Conservation (phyloP, 2,888 invertebrate species). For the Panzeria rudis region DNA sequence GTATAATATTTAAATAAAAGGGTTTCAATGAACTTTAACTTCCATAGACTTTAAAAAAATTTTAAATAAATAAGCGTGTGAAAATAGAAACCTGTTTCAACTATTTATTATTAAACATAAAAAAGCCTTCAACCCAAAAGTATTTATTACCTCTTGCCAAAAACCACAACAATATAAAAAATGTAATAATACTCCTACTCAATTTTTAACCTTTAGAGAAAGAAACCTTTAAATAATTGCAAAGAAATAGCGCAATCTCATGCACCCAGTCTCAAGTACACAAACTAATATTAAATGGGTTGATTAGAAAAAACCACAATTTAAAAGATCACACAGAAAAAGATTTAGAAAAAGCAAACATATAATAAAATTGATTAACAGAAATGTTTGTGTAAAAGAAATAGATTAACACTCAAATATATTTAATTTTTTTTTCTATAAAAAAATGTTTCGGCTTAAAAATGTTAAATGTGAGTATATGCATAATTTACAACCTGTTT, state of each 20-base stretch:
- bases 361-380: slow-evolving; percentile 8
- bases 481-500: neutral
- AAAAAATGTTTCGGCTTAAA: neutral
- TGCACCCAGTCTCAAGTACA: neutral
- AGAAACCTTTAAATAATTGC: slow-evolving; percentile 25
- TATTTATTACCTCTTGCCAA: slow-evolving; percentile 35
- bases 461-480: neutral
- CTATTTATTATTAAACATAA: neutral
- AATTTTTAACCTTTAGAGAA: slow-evolving; percentile 15
- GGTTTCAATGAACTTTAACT: neutral
- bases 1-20: neutral
- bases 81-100: slow-evolving; percentile 62
- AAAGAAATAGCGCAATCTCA: neutral
- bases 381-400: neutral
- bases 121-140: neutral
- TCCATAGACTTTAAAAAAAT: slow-evolving; percentile 1
- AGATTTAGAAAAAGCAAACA: neutral
- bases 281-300: neutral
- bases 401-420: neutral
- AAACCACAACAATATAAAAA: slow-evolving; percentile 42
- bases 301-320: slow-evolving; percentile 6
- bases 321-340: neutral
- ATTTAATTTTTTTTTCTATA: neutral
- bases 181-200: no score
- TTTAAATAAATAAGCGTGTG: slow-evolving; percentile 61